Percentiles rank a stretch among this genome's conserved stretches.
Evolutionary conservation across 2,797 vertebrate genomes (phyloP).

Genomic region (Tenualosa ilisha): DNA sequence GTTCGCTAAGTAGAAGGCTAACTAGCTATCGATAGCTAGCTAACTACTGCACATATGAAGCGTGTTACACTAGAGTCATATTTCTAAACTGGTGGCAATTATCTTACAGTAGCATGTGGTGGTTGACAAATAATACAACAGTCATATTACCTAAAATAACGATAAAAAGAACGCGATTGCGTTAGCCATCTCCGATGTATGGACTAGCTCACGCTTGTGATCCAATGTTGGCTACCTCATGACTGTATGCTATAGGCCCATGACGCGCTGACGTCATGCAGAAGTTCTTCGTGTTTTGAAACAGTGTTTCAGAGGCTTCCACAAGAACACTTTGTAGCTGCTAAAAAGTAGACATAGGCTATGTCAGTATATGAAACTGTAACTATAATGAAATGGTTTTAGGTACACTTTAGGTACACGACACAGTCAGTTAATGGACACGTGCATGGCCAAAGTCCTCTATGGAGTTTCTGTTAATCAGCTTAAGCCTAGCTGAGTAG

Average conservation of each 20-base stretch:
- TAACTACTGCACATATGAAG: not conserved
- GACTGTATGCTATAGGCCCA: not conserved
- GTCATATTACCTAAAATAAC: constrained; percentile 14
- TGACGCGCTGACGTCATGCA: constrained; percentile 8
- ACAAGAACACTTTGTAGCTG: not conserved
- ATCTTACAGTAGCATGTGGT: not conserved
- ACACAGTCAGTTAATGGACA: not conserved
- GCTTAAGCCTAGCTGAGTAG: not conserved
- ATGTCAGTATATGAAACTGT: not conserved
- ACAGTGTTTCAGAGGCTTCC: not conserved
- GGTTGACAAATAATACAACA: not conserved
- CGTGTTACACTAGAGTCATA: not conserved
- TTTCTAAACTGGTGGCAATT: not conserved
- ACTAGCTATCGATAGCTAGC: not conserved
- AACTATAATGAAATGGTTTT: too few relatives aligned
- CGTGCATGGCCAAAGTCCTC: constrained; percentile 20
- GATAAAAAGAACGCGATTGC: constrained; percentile 3
- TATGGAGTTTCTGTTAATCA: not conserved
- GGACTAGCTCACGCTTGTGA: not conserved
- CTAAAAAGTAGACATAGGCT: not conserved
- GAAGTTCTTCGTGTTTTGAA: not conserved
- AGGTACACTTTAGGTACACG: too few relatives aligned
- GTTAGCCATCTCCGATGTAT: constrained; percentile 9
- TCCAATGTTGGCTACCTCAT: constrained; percentile 9
- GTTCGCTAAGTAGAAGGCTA: not conserved